Evolutionary conservation across 2,797 vertebrate genomes (phyloP).

Genomic region (Ataeniobius toweri): DNA sequence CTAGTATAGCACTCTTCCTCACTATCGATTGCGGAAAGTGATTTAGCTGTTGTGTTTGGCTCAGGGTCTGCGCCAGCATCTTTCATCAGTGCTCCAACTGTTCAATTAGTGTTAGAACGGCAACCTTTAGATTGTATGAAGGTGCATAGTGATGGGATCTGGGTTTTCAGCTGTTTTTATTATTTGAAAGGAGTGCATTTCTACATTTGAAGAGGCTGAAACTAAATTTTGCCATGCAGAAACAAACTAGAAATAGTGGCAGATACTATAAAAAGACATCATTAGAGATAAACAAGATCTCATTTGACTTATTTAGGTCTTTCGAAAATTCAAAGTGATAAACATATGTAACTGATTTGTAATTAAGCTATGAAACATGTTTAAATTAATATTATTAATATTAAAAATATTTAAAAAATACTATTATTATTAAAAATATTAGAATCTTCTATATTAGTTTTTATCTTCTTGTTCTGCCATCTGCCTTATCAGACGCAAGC

Average conservation of each 20-base stretch:
- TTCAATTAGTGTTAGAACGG: not conserved
- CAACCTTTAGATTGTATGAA: not conserved
- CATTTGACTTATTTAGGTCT: not conserved
- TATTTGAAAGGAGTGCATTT: not conserved
- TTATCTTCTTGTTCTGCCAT: conserved; percentile 13
- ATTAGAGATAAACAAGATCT: conserved; percentile 2
- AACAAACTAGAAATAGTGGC: conserved; percentile 3
- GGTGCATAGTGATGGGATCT: not conserved
- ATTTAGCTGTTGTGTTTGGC: not conserved
- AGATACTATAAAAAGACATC: conserved; percentile 5
- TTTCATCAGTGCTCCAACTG: not conserved
- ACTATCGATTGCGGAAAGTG: not conserved
- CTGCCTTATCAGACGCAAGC: not conserved
- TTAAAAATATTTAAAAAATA: too few relatives aligned
- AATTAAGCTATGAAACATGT: not conserved
- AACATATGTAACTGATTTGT: not conserved
- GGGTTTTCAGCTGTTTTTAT: not conserved
- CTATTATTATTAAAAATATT: too few relatives aligned
- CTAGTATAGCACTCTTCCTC: not conserved
- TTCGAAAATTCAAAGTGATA: not conserved
- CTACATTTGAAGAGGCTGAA: not conserved
- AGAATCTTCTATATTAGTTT: not conserved
- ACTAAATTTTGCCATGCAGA: not conserved
- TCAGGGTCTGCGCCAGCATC: not conserved
- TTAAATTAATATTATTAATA: not conserved